These are phyloP conservation scores for Chironex yamaguchii DNA, from an alignment of 30 jellyfish, hydroid and myxozoan species.

Conservation along the genomic window DNA sequence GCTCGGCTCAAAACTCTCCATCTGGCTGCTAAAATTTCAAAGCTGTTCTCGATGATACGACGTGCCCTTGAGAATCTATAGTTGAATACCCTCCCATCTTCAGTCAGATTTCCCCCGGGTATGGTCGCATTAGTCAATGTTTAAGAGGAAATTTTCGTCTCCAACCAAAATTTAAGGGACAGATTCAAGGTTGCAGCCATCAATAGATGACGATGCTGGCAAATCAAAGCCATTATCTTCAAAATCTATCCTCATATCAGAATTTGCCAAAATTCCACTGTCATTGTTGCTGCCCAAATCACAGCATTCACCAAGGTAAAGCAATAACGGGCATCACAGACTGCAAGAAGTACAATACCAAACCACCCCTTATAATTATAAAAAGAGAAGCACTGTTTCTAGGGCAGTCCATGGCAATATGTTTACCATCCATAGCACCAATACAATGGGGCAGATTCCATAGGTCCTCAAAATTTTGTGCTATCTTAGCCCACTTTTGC, in stretches of 20 bases:
- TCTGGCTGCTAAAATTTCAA: constrained; percentile 63
- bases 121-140: constrained; percentile 70
- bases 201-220: constrained; percentile 11
- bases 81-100: not conserved
- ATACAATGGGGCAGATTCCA: constrained; percentile 79
- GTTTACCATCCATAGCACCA: constrained; percentile 86
- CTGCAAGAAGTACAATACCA: constrained; percentile 65
- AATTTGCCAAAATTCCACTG: constrained; percentile 44
- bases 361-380: constrained; percentile 47
- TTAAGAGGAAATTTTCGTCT: constrained; percentile 58
- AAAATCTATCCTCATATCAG: constrained; percentile 49
- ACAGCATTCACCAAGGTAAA: constrained; percentile 55
- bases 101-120: constrained; percentile 10
- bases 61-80: constrained; percentile 36
- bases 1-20: constrained; percentile 70
- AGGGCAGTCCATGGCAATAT: constrained; percentile 74
- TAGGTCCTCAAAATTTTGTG: constrained; percentile 26
- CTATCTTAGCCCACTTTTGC: constrained; percentile 40
- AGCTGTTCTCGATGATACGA: constrained; percentile 11
- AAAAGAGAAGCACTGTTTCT: constrained; percentile 34
- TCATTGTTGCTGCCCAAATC: constrained; percentile 58
- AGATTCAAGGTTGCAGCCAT: constrained; percentile 4
- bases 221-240: constrained; percentile 20
- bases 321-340: constrained; percentile 69
- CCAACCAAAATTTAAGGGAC: constrained; percentile 66